phyloP scores from a whole-genome alignment of 2,888 invertebrate genomes.

The Saturnia pavonia region DNA sequence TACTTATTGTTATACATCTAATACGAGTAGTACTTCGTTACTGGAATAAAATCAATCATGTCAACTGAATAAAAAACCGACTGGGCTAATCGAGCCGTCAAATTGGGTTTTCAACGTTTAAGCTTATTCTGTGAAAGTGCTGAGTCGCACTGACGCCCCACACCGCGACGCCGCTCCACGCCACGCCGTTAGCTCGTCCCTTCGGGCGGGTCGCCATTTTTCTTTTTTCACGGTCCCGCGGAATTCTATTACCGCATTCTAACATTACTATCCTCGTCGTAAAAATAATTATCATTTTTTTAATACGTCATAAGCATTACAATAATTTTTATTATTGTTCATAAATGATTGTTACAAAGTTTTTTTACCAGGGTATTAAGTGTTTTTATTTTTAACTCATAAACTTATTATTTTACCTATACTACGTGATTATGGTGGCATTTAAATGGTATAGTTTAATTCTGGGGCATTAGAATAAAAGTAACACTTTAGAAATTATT shows the following conservation, averaged over 20 bases:
- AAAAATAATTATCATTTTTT: not conserved
- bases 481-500: too few species aligned
- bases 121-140: constrained; percentile 73
- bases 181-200: constrained; percentile 33
- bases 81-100: constrained; percentile 75
- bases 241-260: constrained; percentile 60
- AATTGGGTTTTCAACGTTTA: constrained; percentile 77
- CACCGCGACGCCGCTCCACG: constrained; percentile 46
- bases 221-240: constrained; percentile 64
- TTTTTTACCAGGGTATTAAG: too few species aligned
- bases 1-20: not conserved
- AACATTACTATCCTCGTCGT: constrained; percentile 43
- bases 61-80: constrained; percentile 42
- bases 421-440: too few species aligned
- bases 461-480: too few species aligned
- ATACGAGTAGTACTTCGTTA: not conserved
- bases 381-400: too few species aligned
- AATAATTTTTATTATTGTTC: not conserved
- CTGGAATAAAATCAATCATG: constrained; percentile 48
- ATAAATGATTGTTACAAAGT: too few species aligned
- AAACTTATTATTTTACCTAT: too few species aligned
- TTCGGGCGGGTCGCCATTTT: constrained; percentile 56
- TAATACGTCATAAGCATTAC: not conserved
- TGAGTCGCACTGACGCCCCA: constrained; percentile 68
- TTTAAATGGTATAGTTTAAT: too few species aligned